Conservation (phyloP, 2,797 vertebrate species). For the Dicrostonyx torquatus region DNA sequence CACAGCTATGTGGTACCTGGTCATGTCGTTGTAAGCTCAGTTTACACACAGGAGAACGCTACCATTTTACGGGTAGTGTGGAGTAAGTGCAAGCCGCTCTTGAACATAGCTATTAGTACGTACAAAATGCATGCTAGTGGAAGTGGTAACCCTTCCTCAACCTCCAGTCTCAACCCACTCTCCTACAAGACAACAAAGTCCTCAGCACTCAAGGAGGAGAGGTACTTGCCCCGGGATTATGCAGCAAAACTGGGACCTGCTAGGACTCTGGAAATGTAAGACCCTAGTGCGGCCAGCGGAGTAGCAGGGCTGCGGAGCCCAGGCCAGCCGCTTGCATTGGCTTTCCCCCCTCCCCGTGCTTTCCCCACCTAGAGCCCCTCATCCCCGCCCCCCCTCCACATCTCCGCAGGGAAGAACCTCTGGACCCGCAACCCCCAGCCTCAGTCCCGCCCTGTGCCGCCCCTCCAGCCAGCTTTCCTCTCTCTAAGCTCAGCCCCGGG, state of each 20-base stretch:
- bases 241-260: background rate
- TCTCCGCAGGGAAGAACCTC: background rate
- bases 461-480: background rate
- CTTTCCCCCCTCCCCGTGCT: no score
- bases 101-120: background rate
- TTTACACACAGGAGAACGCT: no score
- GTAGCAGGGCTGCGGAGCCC: background rate
- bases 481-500: no score
- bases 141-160: background rate
- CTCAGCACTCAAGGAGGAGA: background rate
- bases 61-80: background rate
- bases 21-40: background rate
- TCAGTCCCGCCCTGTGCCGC: background rate
- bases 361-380: background rate
- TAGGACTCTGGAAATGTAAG: no score
- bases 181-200: background rate
- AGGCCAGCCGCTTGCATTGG: background rate
- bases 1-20: background rate
- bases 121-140: background rate
- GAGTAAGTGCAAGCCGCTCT: background rate
- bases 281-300: background rate
- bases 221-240: no score
- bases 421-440: background rate
- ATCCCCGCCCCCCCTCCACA: no score
- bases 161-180: background rate